Evolutionary conservation across 1,140 invertebrate genomes (phyloP).

Genomic region (Drosophila azteca): DNA sequence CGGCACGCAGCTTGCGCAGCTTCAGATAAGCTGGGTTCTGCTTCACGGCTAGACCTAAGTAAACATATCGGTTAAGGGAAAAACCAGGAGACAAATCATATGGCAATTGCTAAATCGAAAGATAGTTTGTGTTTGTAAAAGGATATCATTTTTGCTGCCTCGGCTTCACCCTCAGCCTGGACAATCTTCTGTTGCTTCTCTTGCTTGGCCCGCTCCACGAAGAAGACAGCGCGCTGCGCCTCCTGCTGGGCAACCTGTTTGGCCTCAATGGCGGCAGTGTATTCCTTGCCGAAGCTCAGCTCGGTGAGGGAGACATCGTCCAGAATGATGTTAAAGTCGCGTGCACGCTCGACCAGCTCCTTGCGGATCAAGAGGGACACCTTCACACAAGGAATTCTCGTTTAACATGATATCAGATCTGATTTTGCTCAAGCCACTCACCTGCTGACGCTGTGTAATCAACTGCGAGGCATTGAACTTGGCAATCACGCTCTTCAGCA

Average conservation of each 20-base stretch:
- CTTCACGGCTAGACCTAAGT: conserved; percentile 97
- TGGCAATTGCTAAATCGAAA: no score
- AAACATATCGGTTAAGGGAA: conserved; percentile 88
- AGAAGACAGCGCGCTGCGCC: conserved; percentile 98
- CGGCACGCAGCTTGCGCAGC: conserved; percentile 97
- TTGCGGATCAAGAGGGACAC: conserved; percentile 96
- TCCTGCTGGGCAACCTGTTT: conserved; percentile 99
- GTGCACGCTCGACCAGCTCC: conserved; percentile 97
- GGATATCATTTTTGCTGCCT: conserved; percentile 98
- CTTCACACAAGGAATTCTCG: conserved; percentile 47
- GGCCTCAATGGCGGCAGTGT: conserved; percentile 99
- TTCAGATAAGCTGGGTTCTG: conserved; percentile 99
- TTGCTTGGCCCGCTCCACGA: conserved; percentile 98
- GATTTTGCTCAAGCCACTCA: conserved; percentile 77
- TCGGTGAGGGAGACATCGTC: conserved; percentile 99
- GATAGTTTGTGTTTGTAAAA: conserved; percentile 84
- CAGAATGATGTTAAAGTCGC: conserved; percentile 99
- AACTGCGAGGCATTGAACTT: conserved; percentile 99
- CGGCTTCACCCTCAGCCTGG: conserved; percentile 99
- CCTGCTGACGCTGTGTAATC: conserved; percentile 99
- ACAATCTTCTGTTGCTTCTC: conserved; percentile 99
- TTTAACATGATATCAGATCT: conserved; percentile 1
- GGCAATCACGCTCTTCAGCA: conserved; percentile 99
- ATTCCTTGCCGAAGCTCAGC: conserved; percentile 99
- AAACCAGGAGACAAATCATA: conserved; percentile 57